Base-by-base conservation (phyloP, 1,140 invertebrate species). In the Oreohelix idahoensis region DNA sequence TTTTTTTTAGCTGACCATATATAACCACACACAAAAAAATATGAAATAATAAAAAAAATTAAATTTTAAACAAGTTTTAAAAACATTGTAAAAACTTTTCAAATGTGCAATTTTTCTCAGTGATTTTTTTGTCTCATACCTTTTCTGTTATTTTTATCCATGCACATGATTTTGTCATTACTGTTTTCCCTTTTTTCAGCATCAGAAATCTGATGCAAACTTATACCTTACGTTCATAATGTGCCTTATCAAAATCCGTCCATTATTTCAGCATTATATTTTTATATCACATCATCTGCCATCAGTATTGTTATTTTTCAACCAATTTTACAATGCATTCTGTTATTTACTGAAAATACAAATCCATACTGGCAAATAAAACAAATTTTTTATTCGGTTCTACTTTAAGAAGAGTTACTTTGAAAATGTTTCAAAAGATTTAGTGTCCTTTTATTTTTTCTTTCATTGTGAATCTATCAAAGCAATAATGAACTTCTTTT, bases 161-260 rank as follows among this genome's bases (percentile, higher is more conserved):
- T 49, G 17, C 17, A 49, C 53, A 58, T 58, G 42, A 45, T 45
- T 5, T 8, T 45, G 42, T 45, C 42, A 45, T 45, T n/a, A n/a
- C n/a, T 45, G 42, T 58, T 58, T 58, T 58, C 2, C n/a, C n/a
- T n/a, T 58, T 58, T 58, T 23, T 15, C 51, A 58, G 51, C 51
- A 15, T 23, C 51, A 58, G 51, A 10, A 23, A 17, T 58, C 26
- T 58, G 51, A 26, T 26, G 26, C 51, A 11, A 58, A 58, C 10
- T 58, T 58, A 15, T 58, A 11, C 10, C 20, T 11, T 66, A 32
- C 63, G 29, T 32, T 66, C 63, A 66, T 66, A 4, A 39, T 35
- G 29, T 75, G 71, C 80, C 80, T 82, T 82, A 82, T 82, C 80
- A 75, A 20, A 53, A 49, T 82, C 80, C 80, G 80, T 82, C 80